phyloP scores from a whole-genome alignment of 1,140 invertebrate genomes.

The Nasonia longicornis region DNA sequence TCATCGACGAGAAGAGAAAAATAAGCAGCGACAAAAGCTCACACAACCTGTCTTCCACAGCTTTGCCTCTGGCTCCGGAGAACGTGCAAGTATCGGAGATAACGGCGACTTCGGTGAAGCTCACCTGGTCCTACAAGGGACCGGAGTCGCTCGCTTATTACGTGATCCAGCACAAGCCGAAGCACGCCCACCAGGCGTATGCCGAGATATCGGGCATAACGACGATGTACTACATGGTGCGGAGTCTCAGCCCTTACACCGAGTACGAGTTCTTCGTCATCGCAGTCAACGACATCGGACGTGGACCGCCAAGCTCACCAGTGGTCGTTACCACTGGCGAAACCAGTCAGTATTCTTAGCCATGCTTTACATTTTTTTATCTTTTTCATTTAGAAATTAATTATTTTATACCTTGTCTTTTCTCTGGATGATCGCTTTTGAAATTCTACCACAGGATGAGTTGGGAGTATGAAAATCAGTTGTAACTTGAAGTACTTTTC shows the following conservation, averaged over 20 bases:
- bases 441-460: too few species aligned
- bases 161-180: conserved; percentile 95
- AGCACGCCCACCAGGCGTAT: conserved; percentile 82
- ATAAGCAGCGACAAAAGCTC: background rate
- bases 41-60: conserved; percentile 66
- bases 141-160: conserved; percentile 91
- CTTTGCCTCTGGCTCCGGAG: conserved; percentile 88
- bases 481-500: too few species aligned
- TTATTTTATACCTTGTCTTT: background rate
- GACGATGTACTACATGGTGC: conserved; percentile 91
- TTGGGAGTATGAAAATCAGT: too few species aligned
- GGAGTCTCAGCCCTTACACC: conserved; percentile 91
- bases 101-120: conserved; percentile 89
- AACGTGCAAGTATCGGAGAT: conserved; percentile 92
- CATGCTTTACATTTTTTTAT: background rate
- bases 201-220: conserved; percentile 93
- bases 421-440: too few species aligned
- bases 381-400: background rate
- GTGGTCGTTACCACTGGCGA: conserved; percentile 94
- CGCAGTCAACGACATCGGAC: conserved; percentile 93
- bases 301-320: conserved; percentile 86
- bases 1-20: too few species aligned
- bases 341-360: conserved; percentile 82
- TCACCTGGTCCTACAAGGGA: conserved; percentile 91
- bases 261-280: conserved; percentile 97